These are phyloP conservation scores for Schizothorax lantsangensis DNA, from an alignment of 2,797 vertebrate genomes.

Conservation along the genomic window DNA sequence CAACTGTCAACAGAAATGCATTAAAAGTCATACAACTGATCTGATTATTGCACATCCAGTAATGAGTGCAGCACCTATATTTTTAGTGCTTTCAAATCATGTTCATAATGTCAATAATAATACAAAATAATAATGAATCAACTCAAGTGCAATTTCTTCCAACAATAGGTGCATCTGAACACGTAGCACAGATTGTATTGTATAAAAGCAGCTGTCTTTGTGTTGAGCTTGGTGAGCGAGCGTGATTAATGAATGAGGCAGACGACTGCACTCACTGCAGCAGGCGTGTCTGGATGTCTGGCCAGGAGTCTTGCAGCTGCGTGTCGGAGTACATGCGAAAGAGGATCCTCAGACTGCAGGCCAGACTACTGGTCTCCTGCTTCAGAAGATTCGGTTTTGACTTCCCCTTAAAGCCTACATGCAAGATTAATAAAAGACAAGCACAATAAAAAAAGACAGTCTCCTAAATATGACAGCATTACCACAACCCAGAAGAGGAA, in stretches of 20 bases:
- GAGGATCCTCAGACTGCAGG: constrained; percentile 93
- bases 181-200: not conserved
- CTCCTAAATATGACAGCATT: constrained; percentile 4
- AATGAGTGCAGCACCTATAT: not conserved
- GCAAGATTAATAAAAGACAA: constrained; percentile 1
- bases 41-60: not conserved
- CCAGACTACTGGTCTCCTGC: constrained; percentile 98
- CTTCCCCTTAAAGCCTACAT: constrained; percentile 96
- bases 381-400: constrained; percentile 97
- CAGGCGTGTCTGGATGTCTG: constrained; percentile 88
- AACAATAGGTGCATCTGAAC: not conserved
- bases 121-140: not conserved
- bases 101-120: not conserved
- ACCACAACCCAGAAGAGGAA: not conserved
- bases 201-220: not conserved
- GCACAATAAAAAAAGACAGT: not conserved
- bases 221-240: not conserved
- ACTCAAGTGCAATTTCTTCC: not conserved
- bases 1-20: no score
- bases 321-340: constrained; percentile 94
- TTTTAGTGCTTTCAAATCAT: constrained; percentile 10
- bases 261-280: constrained; percentile 83
- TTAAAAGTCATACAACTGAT: constrained; percentile 18
- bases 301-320: constrained; percentile 86
- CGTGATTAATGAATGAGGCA: constrained; percentile 14